Base-by-base conservation (phyloP, 2,888 invertebrate species). In the Belgica antarctica region DNA sequence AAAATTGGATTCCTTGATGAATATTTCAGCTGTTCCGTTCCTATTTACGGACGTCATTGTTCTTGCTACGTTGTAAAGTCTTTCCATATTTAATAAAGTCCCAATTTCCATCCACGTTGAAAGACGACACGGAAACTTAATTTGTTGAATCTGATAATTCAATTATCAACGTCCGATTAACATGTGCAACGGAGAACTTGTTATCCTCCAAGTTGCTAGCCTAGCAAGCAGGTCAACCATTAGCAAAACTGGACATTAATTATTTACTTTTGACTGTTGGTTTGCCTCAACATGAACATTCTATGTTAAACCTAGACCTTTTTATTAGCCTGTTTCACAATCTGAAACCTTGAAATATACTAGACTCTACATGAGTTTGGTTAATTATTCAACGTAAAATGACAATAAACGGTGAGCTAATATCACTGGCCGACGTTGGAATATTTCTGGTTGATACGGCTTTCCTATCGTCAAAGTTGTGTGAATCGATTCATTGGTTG, bases 401-500 rank as follows among this genome's bases (percentile, higher is more conserved):
- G 8, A 41, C 41, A 10, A 41, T 15, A 2, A 15, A 41, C 31
- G 10, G 4, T 31, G 5, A 31, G 10, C 10, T 4, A 15, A 41
- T n/a, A 41, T 41, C 15, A 15, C 10, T 15, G n/a, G n/a, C 2
- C 3, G 15, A 41, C 12, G 2, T 4, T 5, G 15, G 3, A 41
- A 41, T 41, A 15, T 41, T 15, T n/a, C 41, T 15, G 15, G 15
- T 41, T n/a, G 41, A n/a, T n/a, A n/a, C 4, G n/a, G 2, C 41
- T 41, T 15, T 10, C 41, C 10, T 10, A 10, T 10, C 12, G 41
- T 5, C 41, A n/a, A n/a, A n/a, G n/a, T n/a, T n/a, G n/a, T n/a
- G n/a, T n/a, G 8, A n/a, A n/a, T 41, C 41, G 41, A 41, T 41
- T 41, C n/a, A 41, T 41, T n/a, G 41, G 41, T 15, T 41, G 41